Evolutionary conservation across 2,113 vertebrate species (phyloP).

Genomic region (Bettongia penicillata): DNA sequence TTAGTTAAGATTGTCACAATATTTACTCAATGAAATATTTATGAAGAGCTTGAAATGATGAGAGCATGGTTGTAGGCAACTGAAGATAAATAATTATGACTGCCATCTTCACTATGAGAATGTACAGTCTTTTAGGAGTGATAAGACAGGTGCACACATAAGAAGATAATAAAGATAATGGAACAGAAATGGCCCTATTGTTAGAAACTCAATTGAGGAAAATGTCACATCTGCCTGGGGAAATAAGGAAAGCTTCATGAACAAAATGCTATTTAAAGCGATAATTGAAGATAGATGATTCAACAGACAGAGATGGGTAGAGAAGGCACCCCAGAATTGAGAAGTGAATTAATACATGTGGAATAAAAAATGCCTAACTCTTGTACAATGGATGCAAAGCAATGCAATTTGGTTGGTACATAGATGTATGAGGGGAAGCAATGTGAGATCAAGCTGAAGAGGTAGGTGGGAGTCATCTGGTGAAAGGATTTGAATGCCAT

Average conservation of each 20-base stretch:
- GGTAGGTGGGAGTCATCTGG: not conserved
- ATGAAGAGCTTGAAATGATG: not conserved
- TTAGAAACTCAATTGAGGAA: not conserved
- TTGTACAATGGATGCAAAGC: not conserved
- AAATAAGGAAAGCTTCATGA: not conserved
- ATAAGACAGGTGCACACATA: not conserved
- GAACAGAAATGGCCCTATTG: too few relatives aligned
- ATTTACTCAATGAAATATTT: not conserved
- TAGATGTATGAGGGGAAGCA: not conserved
- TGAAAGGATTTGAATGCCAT: not conserved
- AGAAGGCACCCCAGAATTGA: not conserved
- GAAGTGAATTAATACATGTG: not conserved
- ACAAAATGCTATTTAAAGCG: not conserved
- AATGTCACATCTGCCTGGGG: not conserved
- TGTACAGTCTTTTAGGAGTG: too few relatives aligned
- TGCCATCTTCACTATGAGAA: not conserved
- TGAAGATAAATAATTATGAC: not conserved
- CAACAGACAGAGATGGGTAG: not conserved
- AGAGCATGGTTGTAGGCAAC: not conserved
- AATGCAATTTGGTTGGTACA: not conserved
- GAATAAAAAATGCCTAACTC: not conserved
- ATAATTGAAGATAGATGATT: not conserved
- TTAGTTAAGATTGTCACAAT: not conserved
- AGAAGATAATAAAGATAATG: not conserved
- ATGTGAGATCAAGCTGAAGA: not conserved